phyloP scores from a whole-genome alignment of 1,140 invertebrate species.

The Calephelis nemesis region DNA sequence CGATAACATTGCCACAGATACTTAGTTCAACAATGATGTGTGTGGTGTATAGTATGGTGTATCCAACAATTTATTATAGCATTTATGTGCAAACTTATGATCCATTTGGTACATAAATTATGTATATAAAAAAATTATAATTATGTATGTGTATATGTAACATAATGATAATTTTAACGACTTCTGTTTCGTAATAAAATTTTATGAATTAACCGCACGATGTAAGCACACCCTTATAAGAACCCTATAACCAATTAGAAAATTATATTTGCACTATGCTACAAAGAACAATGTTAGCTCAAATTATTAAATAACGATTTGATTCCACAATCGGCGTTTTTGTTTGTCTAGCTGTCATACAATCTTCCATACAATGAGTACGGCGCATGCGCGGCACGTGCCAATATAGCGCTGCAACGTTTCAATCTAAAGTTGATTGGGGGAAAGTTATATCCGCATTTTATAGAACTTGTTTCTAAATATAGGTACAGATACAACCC shows the following conservation, averaged over 20 bases:
- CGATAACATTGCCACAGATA: too few relatives aligned
- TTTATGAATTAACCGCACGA: too few relatives aligned
- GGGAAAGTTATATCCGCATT: neutral
- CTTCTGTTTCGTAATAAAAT: too few relatives aligned
- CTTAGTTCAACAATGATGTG: too few relatives aligned
- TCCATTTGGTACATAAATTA: too few relatives aligned
- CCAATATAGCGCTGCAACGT: neutral
- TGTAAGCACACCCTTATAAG: neutral
- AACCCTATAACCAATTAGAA: neutral
- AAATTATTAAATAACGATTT: conserved; percentile 10
- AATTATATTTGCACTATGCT: conserved; percentile 6
- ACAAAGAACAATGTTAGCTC: neutral
- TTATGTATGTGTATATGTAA: too few relatives aligned
- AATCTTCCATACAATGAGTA: neutral
- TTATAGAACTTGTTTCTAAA: neutral
- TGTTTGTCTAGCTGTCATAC: conserved; percentile 7
- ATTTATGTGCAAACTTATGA: too few relatives aligned
- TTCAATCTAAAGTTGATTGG: neutral
- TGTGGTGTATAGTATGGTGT: too few relatives aligned
- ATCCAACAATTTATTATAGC: too few relatives aligned
- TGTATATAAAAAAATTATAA: too few relatives aligned
- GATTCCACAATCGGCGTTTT: conserved; percentile 26
- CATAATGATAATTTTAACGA: too few relatives aligned
- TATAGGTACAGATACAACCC: too few relatives aligned
- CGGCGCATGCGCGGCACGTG: conserved; percentile 1